Conservation (phyloP, 2,113 vertebrate genomes). For the Furnarius figulus region DNA sequence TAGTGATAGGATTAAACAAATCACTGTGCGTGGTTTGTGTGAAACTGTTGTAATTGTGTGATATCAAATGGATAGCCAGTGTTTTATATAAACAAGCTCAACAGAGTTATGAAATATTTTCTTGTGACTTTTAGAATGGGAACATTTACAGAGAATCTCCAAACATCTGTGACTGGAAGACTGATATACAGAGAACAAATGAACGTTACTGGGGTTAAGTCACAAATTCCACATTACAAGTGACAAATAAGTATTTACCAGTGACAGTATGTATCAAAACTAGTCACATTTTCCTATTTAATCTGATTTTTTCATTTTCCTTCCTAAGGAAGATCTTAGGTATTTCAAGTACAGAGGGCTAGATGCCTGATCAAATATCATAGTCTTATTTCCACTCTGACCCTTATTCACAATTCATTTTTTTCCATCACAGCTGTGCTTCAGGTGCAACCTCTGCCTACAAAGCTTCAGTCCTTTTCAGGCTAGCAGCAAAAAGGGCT, state of each 20-base stretch:
- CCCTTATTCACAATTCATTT: not conserved
- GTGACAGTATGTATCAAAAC: not conserved
- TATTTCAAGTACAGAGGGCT: not conserved
- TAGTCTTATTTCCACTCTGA: not conserved
- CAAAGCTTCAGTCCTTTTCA: not conserved
- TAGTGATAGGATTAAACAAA: not conserved
- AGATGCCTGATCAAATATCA: not conserved
- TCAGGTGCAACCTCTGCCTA: not conserved
- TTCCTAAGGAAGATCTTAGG: not conserved
- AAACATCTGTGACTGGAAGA: not conserved
- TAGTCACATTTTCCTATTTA: not conserved
- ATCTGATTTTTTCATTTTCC: not conserved
- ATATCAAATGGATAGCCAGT: not conserved
- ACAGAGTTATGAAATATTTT: not conserved
- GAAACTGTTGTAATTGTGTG: not conserved
- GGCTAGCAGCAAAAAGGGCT: not conserved
- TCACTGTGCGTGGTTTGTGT: rapidly evolving
- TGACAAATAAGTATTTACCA: not conserved
- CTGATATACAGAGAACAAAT: not conserved
- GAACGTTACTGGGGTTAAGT: not conserved
- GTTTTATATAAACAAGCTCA: not conserved
- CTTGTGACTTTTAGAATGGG: not conserved
- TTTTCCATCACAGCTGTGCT: not conserved
- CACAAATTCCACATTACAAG: not conserved
- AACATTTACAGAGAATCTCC: not conserved